Evolutionary conservation across 2,888 invertebrate species (phyloP), one percentile per base, ranked within the genome.

Genomic region (Drosophila percnosoma): DNA sequence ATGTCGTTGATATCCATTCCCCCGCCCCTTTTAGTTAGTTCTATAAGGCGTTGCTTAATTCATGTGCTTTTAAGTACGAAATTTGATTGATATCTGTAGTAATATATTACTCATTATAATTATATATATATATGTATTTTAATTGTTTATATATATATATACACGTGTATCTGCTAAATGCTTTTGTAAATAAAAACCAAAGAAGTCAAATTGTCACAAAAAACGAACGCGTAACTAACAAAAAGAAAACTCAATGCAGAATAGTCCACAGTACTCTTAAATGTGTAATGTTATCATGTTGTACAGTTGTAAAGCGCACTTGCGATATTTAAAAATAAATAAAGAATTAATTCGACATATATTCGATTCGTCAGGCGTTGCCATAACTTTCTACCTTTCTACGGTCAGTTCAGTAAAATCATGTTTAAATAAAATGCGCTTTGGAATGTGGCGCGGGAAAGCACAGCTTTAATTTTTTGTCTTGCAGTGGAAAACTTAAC

Each of bases 161-260:
- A 65, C 61, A 27, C 54, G 61, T 42, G 40, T 55, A 65, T 64
- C 85, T 75, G 76, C 67, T 67, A 70, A 68, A 72, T 87, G 85
- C 85, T 89, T 84, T 84, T 89, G 89, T 89, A 89, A 87, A 89
- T 89, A 89, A 76, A 89, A 89, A 90, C 90, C 89, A 90, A 89
- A 89, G 90, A 90, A 75, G 75, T 88, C 70, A 68, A 86, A 82
- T 79, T 80, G 88, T 90, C 90, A 88, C 87, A 89, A 90, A 75
- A 81, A 31, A 36, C n/a, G n/a, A 24, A 57, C 42, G 73, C 75
- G 80, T 81, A 81, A 78, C 76, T 75, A 74, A 67, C 34, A 63
- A 68, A 68, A 62, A 49, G 38, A 69, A 63, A 54, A 52, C 65
- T 61, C 63, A 79, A 73, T 66, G 65, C 66, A 53, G 73, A 78